These are phyloP conservation scores for Anodontia alba DNA, from an alignment of 2,888 invertebrate genomes.

Conservation along the genomic window DNA sequence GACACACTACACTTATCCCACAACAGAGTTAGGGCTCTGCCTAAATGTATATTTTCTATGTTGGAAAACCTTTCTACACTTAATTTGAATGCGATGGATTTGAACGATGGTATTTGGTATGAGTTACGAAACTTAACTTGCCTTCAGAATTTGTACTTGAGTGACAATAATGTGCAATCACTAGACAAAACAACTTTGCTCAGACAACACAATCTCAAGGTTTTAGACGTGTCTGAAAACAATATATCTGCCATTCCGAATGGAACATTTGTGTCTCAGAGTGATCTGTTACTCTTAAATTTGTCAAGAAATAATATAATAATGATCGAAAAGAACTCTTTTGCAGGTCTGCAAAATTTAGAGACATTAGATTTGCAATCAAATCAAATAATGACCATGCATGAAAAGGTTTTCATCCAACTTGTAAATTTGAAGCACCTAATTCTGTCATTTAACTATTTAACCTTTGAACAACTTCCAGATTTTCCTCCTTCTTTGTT, in stretches of 20 bases:
- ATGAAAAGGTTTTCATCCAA: background rate
- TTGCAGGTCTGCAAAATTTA: background rate
- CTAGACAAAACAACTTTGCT: background rate
- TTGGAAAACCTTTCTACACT: background rate
- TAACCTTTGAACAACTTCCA: background rate
- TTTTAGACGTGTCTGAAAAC: background rate
- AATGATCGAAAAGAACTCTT: background rate
- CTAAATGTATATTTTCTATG: background rate
- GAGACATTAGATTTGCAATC: background rate
- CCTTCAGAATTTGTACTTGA: background rate
- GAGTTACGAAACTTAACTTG: background rate
- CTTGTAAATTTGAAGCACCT: background rate
- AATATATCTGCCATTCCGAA: background rate
- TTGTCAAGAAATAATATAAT: background rate
- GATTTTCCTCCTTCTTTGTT: background rate
- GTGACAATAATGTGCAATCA: background rate
- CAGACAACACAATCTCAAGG: background rate
- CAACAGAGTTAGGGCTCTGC: background rate
- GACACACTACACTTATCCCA: background rate
- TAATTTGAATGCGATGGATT: background rate
- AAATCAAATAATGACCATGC: background rate
- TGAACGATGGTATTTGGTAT: background rate
- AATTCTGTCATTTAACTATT: background rate
- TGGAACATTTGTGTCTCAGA: background rate
- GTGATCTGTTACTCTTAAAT: background rate